phyloP scores from a whole-genome alignment of 2,113 vertebrate species.

The Nesogale talazaci region DNA sequence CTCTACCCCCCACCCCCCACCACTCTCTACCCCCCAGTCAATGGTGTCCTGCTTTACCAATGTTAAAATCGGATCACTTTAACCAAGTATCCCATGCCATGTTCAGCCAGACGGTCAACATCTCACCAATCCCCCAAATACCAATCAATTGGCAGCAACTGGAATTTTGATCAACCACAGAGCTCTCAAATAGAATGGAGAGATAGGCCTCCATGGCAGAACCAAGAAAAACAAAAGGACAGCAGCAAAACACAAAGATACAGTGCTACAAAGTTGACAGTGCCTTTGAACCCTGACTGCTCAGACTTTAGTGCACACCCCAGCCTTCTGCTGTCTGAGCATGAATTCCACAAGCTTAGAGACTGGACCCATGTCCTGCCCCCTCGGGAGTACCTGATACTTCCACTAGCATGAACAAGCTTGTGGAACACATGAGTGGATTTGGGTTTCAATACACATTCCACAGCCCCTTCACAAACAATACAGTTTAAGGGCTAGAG shows the following conservation, averaged over 20 bases:
- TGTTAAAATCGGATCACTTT: too few species aligned
- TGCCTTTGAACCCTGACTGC: not conserved
- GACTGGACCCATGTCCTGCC: not conserved
- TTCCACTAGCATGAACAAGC: not conserved
- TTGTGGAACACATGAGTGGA: not conserved
- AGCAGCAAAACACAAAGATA: not conserved
- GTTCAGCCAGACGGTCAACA: constrained; percentile 64
- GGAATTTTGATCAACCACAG: constrained; percentile 69
- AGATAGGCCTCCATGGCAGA: not conserved
- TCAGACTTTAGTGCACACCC: not conserved
- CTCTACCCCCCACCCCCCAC: too few species aligned
- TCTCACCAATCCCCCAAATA: constrained; percentile 54
- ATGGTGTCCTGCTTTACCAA: too few species aligned
- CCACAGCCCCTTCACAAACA: constrained; percentile 54
- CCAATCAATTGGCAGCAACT: constrained; percentile 66
- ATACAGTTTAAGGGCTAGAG: not conserved
- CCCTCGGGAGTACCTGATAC: not conserved
- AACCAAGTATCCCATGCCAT: constrained; percentile 1
- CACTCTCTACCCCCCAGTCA: too few species aligned
- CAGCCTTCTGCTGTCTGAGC: not conserved
- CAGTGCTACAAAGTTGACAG: not conserved
- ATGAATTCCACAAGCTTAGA: not conserved
- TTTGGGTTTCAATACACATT: not conserved
- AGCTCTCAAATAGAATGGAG: constrained; percentile 18
- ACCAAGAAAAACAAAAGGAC: not conserved